Evolutionary conservation across 2,888 invertebrate genomes (phyloP).

Genomic region (Cynaeus angustus): DNA sequence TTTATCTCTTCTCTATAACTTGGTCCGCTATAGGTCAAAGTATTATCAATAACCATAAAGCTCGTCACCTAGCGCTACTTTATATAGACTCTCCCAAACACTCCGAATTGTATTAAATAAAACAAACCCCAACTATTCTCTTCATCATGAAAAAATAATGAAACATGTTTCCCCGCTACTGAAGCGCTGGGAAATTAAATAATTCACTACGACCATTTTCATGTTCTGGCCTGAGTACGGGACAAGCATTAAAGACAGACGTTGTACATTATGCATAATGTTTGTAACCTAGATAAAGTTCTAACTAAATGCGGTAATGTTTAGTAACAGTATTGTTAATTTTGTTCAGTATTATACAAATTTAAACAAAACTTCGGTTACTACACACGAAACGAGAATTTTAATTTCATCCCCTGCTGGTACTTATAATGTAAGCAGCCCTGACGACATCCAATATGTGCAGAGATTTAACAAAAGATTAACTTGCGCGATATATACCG

Average conservation of each 20-base stretch:
- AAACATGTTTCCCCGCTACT: neutral
- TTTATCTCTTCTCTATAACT: neutral
- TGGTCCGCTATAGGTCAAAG: constrained; percentile 17
- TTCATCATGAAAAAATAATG: constrained; percentile 1
- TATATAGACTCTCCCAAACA: constrained; percentile 20
- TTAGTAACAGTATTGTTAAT: neutral
- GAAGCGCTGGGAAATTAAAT: neutral
- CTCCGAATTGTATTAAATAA: neutral
- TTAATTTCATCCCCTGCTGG: no score
- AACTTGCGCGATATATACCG: no score
- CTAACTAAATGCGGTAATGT: neutral
- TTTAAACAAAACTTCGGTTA: no score
- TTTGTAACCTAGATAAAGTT: neutral
- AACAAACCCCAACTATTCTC: constrained; percentile 6
- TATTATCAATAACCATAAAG: constrained; percentile 19
- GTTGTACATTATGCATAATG: neutral
- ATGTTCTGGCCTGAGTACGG: neutral
- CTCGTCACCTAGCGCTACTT: constrained; percentile 7
- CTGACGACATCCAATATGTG: no score
- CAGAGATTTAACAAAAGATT: no score
- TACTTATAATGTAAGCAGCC: no score
- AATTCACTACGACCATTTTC: neutral
- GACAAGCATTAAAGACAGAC: neutral
- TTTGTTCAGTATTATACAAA: no score
- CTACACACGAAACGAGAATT: no score